Conservation (phyloP, 2,113 vertebrate genomes). For the Romanogobio albipinnatus region DNA sequence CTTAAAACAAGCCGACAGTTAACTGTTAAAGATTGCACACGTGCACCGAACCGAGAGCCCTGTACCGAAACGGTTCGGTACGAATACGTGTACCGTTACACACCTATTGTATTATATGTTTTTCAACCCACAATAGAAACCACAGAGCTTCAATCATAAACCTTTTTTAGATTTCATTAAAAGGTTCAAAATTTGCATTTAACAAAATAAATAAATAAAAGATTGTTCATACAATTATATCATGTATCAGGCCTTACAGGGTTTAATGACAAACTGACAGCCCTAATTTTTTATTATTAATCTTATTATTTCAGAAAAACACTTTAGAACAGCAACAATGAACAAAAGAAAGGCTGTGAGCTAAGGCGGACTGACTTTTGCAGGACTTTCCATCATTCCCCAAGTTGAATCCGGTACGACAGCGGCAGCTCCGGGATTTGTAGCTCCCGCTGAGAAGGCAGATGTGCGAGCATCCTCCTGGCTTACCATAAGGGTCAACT, state of each 20-base stretch:
- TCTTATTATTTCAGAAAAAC: not conserved
- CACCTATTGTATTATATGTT: not conserved
- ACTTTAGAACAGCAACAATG: not conserved
- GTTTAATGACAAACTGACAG: not conserved
- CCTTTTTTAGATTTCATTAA: not conserved
- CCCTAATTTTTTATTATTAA: not conserved
- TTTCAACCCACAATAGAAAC: not conserved
- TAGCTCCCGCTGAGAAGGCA: slow-evolving; percentile 93
- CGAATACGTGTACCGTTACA: no score
- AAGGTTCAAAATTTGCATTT: not conserved
- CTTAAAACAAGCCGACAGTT: no score
- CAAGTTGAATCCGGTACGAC: slow-evolving; percentile 88
- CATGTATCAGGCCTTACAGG: not conserved
- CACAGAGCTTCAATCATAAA: not conserved
- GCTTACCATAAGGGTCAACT: slow-evolving; percentile 80
- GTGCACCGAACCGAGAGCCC: no score
- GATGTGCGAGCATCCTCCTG: slow-evolving; percentile 91
- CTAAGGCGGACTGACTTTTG: slow-evolving; percentile 87
- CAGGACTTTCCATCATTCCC: slow-evolving; percentile 90
- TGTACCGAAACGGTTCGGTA: no score
- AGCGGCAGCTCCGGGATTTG: slow-evolving; percentile 93
- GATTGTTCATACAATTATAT: not conserved
- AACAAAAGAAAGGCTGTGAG: not conserved
- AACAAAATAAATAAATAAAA: not conserved
- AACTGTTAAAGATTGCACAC: no score